phyloP scores from a whole-genome alignment of 1,140 invertebrate genomes.

The Rhopalosiphum maidis region DNA sequence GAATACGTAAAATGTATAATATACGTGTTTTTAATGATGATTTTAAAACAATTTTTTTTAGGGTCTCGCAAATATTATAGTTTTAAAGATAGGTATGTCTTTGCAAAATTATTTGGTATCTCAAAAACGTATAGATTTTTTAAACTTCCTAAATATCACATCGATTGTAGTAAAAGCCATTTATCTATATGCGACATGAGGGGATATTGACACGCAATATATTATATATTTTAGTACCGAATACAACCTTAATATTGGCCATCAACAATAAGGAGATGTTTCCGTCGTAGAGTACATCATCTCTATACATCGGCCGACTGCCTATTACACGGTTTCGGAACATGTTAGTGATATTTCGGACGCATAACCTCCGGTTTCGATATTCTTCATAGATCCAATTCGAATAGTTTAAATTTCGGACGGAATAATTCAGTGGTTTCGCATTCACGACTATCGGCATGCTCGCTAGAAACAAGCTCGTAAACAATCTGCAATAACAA shows the following conservation, averaged over 20 bases:
- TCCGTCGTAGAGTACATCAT: neutral
- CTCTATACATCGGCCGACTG: constrained; percentile 20
- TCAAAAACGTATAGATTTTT: no score
- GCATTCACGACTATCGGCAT: neutral
- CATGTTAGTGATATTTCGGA: neutral
- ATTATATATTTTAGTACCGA: neutral
- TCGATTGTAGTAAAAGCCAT: no score
- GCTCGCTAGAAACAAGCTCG: neutral
- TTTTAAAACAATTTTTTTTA: no score
- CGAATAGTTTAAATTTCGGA: neutral
- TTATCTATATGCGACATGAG: no score
- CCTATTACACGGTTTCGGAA: neutral
- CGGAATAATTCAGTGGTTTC: neutral
- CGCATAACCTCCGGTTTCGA: neutral
- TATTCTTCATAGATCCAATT: neutral
- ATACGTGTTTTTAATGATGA: no score
- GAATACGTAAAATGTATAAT: no score
- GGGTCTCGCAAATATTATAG: no score
- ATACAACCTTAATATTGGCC: neutral
- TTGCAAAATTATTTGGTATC: no score
- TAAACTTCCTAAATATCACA: no score
- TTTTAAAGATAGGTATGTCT: no score
- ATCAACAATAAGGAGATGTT: neutral
- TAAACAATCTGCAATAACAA: neutral
- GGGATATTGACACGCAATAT: no score